Evolutionary conservation across 1,140 invertebrate genomes (phyloP).

Genomic region (Limonius californicus): DNA sequence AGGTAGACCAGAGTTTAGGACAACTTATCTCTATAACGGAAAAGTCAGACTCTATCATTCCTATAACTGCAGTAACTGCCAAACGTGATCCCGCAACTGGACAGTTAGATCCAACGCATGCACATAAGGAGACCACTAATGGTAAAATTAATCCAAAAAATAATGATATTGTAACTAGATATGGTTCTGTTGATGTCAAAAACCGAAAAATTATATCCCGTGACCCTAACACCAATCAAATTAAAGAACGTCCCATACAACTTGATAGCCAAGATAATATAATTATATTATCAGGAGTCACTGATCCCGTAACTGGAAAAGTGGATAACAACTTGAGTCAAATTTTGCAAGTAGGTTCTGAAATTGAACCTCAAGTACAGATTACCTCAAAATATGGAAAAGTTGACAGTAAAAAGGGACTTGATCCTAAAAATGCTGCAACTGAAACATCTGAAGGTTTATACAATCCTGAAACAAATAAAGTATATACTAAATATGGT

Average conservation of each 20-base stretch:
- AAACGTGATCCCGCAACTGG: conserved; percentile 55
- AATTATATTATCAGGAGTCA: conserved; percentile 57
- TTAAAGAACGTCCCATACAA: conserved; percentile 47
- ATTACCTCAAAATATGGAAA: conserved; percentile 61
- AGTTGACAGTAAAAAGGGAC: conserved; percentile 59
- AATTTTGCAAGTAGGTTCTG: conserved; percentile 61
- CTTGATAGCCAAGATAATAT: conserved; percentile 60
- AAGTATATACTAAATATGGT: conserved; percentile 65
- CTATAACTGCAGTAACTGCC: conserved; percentile 55
- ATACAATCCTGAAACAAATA: conserved; percentile 62
- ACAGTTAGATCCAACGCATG: conserved; percentile 44
- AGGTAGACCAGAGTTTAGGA: conserved; percentile 51
- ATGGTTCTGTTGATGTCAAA: conserved; percentile 48
- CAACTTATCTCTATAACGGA: conserved; percentile 52
- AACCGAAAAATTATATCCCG: conserved; percentile 42
- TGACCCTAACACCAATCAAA: conserved; percentile 52
- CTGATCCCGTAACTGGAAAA: conserved; percentile 57
- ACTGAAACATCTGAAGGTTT: conserved; percentile 60
- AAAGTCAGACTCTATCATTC: conserved; percentile 52
- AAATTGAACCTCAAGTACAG: conserved; percentile 62
- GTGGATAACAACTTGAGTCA: conserved; percentile 59
- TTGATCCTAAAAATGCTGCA: conserved; percentile 59
- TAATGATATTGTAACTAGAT: conserved; percentile 59
- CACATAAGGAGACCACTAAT: conserved; percentile 52
- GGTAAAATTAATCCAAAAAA: conserved; percentile 61